These are phyloP conservation scores for Eupithecia dodoneata DNA, from an alignment of 2,888 invertebrate species.

Conservation along the genomic window DNA sequence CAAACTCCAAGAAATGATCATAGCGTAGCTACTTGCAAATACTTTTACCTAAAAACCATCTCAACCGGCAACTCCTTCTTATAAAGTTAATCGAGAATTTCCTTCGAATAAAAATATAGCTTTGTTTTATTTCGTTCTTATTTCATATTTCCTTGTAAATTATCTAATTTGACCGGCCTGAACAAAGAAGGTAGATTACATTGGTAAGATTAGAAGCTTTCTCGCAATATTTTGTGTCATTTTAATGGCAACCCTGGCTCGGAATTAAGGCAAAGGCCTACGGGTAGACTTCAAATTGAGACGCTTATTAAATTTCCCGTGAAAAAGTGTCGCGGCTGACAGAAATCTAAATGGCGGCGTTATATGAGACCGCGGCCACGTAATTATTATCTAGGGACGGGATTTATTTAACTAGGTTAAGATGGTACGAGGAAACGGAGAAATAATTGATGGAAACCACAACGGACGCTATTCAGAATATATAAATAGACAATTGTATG, in stretches of 20 bases:
- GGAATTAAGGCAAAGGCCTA: slow-evolving; percentile 38
- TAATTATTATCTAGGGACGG: slow-evolving; percentile 27
- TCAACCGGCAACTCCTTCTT: background rate
- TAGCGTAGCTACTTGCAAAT: background rate
- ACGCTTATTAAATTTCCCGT: slow-evolving; percentile 57
- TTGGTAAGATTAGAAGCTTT: slow-evolving; percentile 13
- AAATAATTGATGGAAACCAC: background rate
- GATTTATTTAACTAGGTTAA: slow-evolving; percentile 12
- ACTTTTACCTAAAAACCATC: background rate
- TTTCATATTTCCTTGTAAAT: slow-evolving; percentile 13
- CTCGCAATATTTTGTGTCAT: slow-evolving; percentile 13
- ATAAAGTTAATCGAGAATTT: slow-evolving; percentile 2
- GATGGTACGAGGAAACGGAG: slow-evolving; percentile 2
- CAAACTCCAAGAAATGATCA: background rate
- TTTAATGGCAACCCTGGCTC: slow-evolving; percentile 29
- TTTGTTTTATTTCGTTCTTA: slow-evolving; percentile 9
- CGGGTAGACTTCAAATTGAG: slow-evolving; percentile 46
- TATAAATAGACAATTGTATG: background rate
- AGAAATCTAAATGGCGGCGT: slow-evolving; percentile 37
- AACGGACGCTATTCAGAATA: background rate
- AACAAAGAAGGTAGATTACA: slow-evolving; percentile 15
- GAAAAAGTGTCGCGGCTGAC: slow-evolving; percentile 50
- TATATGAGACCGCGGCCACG: slow-evolving; percentile 24
- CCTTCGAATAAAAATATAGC: slow-evolving; percentile 1
- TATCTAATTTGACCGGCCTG: slow-evolving; percentile 7